phyloP scores from a whole-genome alignment of 2,888 invertebrate species.

The Drepana falcataria region DNA sequence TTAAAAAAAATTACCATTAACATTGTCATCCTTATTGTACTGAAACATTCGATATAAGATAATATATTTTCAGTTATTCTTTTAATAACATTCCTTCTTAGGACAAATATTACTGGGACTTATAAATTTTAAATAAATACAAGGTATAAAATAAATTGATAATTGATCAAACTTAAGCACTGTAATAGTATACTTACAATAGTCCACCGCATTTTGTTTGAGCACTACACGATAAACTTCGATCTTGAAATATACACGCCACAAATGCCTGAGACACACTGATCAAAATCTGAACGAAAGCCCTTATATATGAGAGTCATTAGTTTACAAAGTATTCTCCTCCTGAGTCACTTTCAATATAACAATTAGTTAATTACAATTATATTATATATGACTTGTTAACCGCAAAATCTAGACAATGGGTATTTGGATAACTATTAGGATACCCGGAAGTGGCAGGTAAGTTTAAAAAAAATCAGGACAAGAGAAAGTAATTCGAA shows the following conservation, averaged over 20 bases:
- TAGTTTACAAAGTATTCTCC: neutral
- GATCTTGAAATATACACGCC: neutral
- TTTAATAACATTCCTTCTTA: no score
- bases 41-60: no score
- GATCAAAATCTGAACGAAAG: neutral
- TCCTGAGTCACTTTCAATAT: neutral
- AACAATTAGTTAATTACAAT: neutral
- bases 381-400: no score
- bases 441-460: no score
- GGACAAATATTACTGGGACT: no score
- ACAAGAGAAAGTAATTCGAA: no score
- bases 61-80: no score
- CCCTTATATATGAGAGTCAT: neutral
- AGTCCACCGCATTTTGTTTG: slow-evolving; percentile 17
- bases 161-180: neutral
- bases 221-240: neutral
- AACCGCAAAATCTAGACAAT: no score
- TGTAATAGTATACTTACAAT: slow-evolving; percentile 18
- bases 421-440: no score
- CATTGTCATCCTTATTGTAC: no score
- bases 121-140: no score
- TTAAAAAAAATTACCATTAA: neutral
- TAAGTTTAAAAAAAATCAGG: no score
- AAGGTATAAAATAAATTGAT: neutral
- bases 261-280: neutral